These are phyloP conservation scores for Eulacestoma nigropectus DNA, from an alignment of 2,113 vertebrate species.

Conservation along the genomic window DNA sequence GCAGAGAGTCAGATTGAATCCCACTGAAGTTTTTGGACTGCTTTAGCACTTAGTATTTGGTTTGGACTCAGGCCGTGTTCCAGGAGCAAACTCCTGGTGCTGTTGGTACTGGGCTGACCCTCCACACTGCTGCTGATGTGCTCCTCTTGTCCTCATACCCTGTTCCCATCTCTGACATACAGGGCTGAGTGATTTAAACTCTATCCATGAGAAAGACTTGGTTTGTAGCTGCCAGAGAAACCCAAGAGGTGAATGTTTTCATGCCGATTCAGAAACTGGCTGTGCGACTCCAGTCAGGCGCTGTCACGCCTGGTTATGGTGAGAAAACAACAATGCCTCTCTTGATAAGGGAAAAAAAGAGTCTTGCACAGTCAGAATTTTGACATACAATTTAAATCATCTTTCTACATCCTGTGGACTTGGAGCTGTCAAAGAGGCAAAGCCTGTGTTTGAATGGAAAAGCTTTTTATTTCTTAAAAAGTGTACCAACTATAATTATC, in stretches of 20 bases:
- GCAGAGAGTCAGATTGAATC: neutral
- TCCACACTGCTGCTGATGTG: neutral
- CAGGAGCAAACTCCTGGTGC: neutral
- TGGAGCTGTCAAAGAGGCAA: slow-evolving; percentile 72
- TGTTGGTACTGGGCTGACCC: neutral
- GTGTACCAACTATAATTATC: slow-evolving; percentile 60
- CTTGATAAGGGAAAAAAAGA: slow-evolving; percentile 49
- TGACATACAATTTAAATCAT: slow-evolving; percentile 74
- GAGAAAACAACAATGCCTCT: slow-evolving; percentile 67
- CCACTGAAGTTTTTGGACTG: neutral
- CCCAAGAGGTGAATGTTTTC: slow-evolving; percentile 56
- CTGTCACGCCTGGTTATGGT: slow-evolving; percentile 68
- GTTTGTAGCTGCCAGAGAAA: slow-evolving; percentile 39
- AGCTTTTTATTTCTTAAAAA: slow-evolving; percentile 71
- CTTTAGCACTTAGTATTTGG: neutral
- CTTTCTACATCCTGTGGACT: slow-evolving; percentile 68
- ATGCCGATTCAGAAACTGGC: slow-evolving; percentile 61
- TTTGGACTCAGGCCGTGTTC: neutral
- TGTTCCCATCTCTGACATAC: fast-evolving
- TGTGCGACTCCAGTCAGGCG: slow-evolving; percentile 60
- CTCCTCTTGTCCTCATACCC: neutral
- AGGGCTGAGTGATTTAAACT: neutral
- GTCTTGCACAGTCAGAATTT: slow-evolving; percentile 64
- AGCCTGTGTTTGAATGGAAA: slow-evolving; percentile 64
- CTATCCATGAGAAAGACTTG: neutral